A percentile compares a stretch with the other conserved stretches of the same genome.
These are phyloP conservation scores for Sarcophilus harrisii DNA, from an alignment of 2,797 vertebrate species.

Conservation along the genomic window DNA sequence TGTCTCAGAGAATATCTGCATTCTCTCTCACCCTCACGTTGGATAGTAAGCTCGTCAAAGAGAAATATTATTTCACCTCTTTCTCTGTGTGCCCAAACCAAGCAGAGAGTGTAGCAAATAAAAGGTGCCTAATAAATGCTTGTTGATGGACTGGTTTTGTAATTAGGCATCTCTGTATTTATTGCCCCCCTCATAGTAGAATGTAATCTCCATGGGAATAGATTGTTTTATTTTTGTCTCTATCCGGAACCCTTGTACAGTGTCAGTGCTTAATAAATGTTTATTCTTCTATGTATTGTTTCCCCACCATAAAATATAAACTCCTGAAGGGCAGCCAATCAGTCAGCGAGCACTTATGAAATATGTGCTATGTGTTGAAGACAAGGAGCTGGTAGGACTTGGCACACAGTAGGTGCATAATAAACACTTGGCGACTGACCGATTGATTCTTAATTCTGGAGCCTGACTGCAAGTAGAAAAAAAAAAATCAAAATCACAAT, in stretches of 20 bases:
- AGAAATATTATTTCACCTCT: not conserved
- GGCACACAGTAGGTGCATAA: not conserved
- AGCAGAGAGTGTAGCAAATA: not conserved
- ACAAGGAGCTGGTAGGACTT: not conserved
- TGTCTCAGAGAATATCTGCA: not conserved
- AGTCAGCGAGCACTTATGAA: not conserved
- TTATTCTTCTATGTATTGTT: not conserved
- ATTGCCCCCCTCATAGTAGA: not conserved
- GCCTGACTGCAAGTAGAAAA: not conserved
- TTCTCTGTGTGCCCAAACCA: not conserved
- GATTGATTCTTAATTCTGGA: not conserved
- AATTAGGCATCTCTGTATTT: not conserved
- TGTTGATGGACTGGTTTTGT: not conserved
- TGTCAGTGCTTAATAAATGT: not conserved
- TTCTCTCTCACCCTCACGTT: not conserved
- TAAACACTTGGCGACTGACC: not conserved
- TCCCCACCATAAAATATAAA: not conserved
- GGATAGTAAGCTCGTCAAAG: not conserved
- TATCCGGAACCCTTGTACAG: not conserved
- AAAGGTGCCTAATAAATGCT: not conserved
- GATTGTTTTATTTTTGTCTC: not conserved
- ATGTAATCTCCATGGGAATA: not conserved
- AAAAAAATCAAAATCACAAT: slow-evolving; percentile 32
- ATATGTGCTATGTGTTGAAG: not conserved
- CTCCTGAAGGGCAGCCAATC: not conserved